phyloP scores from a whole-genome alignment of 2,113 vertebrate species.

The Otocyon megalotis region DNA sequence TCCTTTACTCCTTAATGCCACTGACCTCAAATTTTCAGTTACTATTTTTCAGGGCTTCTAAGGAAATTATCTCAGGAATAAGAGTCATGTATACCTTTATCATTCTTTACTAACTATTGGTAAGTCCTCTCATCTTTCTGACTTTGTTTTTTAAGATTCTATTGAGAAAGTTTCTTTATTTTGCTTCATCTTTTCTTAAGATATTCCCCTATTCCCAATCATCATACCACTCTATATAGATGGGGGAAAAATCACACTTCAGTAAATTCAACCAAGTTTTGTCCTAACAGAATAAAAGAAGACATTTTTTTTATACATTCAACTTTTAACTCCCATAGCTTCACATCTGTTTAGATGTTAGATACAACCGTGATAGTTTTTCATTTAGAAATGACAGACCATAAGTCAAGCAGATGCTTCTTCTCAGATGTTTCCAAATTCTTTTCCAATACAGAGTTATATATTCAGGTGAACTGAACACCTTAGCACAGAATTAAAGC shows the following conservation, averaged over 20 bases:
- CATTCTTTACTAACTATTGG: not conserved
- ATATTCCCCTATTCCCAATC: not conserved
- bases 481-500: constrained; percentile 49
- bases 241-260: not conserved
- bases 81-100: not conserved
- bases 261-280: constrained; percentile 36
- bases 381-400: constrained; percentile 42
- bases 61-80: not conserved
- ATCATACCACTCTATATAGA: not conserved
- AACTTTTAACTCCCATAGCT: constrained; percentile 34
- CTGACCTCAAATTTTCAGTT: not conserved
- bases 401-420: constrained; percentile 65
- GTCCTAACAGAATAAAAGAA: constrained; percentile 35
- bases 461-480: constrained; percentile 9
- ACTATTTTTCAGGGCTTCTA: constrained; percentile 14
- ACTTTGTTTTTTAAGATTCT: not conserved
- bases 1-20: not conserved
- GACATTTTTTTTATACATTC: constrained; percentile 26
- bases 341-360: constrained; percentile 49
- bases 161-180: not conserved
- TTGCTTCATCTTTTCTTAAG: constrained; percentile 40
- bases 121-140: not conserved
- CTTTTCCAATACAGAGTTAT: not conserved
- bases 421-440: constrained; percentile 20
- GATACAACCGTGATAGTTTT: not conserved